Evolutionary conservation across 2,113 vertebrate species (phyloP), one percentile per base, ranked within the genome.

Genomic region (Pionites leucogaster): DNA sequence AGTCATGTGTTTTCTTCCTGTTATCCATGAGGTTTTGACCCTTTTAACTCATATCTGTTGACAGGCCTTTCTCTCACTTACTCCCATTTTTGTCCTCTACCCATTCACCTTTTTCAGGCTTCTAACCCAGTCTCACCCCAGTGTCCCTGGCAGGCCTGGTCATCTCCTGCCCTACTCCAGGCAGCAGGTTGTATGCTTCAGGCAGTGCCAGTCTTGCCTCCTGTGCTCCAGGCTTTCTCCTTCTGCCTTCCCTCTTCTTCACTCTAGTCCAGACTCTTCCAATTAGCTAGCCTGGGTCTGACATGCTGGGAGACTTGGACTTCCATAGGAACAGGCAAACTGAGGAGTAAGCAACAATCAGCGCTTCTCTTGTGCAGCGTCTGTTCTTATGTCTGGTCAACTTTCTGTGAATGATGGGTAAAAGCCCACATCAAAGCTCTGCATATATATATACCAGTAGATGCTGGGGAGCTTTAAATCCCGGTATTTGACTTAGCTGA

Each of bases 181-280:
- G 29, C 68, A 65, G 64, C 0, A 0, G 52, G 35, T 14, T 86
- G 52, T n/a, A 25, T 1, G 0, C 46, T 15, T 10, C 82, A 80
- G 80, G 23, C 79, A 52, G 41, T 70, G 41, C 55, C 69, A 16
- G 10, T 67, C 55, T 81, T 15, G 4, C 55, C 28, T 62, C 15
- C 52, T 63, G 12, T 42, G 74, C 57, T 53, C 37, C 19, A n/a
- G n/a, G 17, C 27, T 65, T 77, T 75, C 31, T 59, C 24, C 60
- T 65, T 57, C 65, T 85, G 28, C 37, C 14, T 79, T 59, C 65
- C 25, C 15, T 75, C 33, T 35, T 78, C 41, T 53, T 64, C 19
- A 19, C 42, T 55, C 17, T 79, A 64, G 29, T n/a, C 46, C 29
- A 71, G 4, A 13, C 69, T 37, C 41, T 41, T 37, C 42, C 42